phyloP scores from a whole-genome alignment of 2,888 invertebrate genomes.

The Himalopsyche japonica region DNA sequence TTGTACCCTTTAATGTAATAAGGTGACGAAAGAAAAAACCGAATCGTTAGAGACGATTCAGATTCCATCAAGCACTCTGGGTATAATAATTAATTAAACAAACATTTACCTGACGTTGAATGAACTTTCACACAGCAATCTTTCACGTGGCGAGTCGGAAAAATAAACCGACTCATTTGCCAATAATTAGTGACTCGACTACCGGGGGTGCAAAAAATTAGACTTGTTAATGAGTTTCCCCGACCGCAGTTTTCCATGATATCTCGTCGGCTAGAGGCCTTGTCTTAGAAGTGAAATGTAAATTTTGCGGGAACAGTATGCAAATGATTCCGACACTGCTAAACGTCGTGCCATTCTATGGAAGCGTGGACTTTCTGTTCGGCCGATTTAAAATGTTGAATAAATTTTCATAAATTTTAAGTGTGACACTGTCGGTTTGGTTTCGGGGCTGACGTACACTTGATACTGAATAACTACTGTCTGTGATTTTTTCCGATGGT shows the following conservation, averaged over 20 bases:
- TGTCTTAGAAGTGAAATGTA: conserved; percentile 21
- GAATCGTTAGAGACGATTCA: no score
- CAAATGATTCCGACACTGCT: conserved; percentile 34
- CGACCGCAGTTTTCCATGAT: conserved; percentile 31
- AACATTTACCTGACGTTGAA: background rate
- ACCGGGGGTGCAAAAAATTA: conserved; percentile 37
- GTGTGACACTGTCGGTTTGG: background rate
- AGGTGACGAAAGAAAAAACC: no score
- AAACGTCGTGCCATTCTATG: conserved; percentile 31
- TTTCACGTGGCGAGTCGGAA: background rate
- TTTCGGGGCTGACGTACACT: background rate
- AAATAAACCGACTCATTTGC: conserved; percentile 36
- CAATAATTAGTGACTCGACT: conserved; percentile 38
- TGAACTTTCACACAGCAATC: background rate
- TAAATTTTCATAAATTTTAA: conserved; percentile 39
- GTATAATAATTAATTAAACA: no score
- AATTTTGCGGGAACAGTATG: conserved; percentile 26
- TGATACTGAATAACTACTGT: background rate
- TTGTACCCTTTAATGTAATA: no score
- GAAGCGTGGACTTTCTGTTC: conserved; percentile 1
- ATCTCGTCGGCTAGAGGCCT: conserved; percentile 14
- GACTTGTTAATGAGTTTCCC: conserved; percentile 39
- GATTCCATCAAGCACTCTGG: no score
- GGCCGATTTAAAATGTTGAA: conserved; percentile 39
- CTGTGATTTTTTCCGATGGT: background rate